phyloP scores from a whole-genome alignment of 92 coral and sea anemone genomes.

The Siderastrea radians region DNA sequence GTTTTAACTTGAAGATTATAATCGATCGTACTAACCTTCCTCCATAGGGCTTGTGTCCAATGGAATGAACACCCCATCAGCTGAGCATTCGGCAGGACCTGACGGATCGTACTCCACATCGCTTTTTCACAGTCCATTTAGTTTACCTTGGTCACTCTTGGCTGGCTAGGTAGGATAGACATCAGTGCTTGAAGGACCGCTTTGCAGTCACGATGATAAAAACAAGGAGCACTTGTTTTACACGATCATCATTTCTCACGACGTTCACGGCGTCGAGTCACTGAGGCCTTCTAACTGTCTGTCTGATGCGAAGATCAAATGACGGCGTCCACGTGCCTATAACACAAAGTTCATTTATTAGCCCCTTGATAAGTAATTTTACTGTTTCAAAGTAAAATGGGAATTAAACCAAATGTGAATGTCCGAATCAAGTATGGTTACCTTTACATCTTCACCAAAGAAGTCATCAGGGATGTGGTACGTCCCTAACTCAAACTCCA shows the following conservation, averaged over 20 bases:
- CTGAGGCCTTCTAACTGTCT: conserved; percentile 6
- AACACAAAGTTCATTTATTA: too few species aligned
- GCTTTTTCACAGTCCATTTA: neutral
- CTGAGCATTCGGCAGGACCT: too few species aligned
- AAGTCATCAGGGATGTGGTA: conserved; percentile 36
- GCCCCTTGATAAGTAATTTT: too few species aligned
- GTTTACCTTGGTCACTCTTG: neutral
- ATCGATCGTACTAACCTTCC: too few species aligned
- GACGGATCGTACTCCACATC: neutral
- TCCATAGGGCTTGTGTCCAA: too few species aligned
- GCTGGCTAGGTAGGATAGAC: neutral
- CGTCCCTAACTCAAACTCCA: conserved; percentile 29
- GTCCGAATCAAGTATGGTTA: neutral
- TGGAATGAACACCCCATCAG: too few species aligned
- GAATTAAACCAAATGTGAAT: too few species aligned
- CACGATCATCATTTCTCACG: neutral
- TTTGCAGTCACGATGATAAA: neutral
- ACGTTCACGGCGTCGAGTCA: neutral
- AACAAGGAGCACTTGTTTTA: neutral
- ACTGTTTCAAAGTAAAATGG: too few species aligned
- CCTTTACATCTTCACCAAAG: neutral
- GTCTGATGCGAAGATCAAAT: neutral
- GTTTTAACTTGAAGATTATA: too few species aligned
- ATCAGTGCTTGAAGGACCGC: neutral
- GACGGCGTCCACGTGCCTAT: neutral